phyloP scores from a whole-genome alignment of 1,140 invertebrate species.

The Dreissena rostriformis region DNA sequence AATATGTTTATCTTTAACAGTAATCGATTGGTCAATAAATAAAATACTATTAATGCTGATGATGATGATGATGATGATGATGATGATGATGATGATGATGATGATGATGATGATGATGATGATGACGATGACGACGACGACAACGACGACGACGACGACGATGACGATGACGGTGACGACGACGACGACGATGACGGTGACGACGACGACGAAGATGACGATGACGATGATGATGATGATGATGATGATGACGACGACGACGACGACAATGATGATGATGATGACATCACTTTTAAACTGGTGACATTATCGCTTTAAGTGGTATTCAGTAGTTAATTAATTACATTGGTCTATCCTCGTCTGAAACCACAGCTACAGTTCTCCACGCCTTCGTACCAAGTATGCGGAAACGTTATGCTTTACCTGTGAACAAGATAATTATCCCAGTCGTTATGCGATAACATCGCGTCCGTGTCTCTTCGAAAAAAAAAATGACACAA shows the following conservation, averaged over 20 bases:
- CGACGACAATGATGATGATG: neutral
- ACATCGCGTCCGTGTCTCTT: too few species aligned
- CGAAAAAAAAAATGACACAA: too few species aligned
- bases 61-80: neutral
- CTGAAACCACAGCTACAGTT: too few species aligned
- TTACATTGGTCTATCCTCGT: too few species aligned
- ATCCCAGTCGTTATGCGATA: too few species aligned
- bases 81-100: slow-evolving; percentile 12
- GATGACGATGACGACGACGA: neutral
- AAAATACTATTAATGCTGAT: slow-evolving; percentile 7
- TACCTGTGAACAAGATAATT: too few species aligned
- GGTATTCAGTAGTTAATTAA: too few species aligned
- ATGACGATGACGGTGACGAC: neutral
- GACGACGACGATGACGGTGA: neutral
- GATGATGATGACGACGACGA: neutral
- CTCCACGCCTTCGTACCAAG: too few species aligned
- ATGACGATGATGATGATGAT: slow-evolving; percentile 3
- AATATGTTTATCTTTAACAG: too few species aligned
- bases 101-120: slow-evolving; percentile 7
- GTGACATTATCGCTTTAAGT: too few species aligned
- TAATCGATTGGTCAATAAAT: neutral
- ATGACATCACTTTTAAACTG: neutral
- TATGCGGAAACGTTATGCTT: too few species aligned
- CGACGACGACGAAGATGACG: neutral
- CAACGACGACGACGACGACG: neutral